These are phyloP conservation scores for Dryomyza anilis DNA, from an alignment of 2,888 invertebrate species.

Conservation along the genomic window DNA sequence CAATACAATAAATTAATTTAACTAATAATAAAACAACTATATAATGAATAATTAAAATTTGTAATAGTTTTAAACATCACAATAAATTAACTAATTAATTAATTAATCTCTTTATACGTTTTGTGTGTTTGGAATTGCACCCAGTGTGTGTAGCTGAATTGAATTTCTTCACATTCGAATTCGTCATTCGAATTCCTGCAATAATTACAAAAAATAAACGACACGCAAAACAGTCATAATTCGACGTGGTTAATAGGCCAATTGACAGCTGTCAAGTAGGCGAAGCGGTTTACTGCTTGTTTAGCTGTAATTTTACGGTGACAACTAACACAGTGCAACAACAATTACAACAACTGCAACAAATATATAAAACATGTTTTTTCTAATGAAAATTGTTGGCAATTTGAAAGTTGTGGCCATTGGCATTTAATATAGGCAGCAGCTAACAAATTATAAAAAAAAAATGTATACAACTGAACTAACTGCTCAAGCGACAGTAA, in stretches of 20 bases:
- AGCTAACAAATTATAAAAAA: too few species aligned
- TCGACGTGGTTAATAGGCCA: too few species aligned
- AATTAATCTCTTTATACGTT: background rate
- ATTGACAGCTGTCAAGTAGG: slow-evolving; percentile 8
- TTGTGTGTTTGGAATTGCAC: background rate
- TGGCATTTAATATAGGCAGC: too few species aligned
- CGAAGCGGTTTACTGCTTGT: background rate
- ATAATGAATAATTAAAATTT: too few species aligned
- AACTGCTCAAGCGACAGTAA: too few species aligned
- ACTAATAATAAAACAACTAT: too few species aligned
- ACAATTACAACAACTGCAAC: background rate
- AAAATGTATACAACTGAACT: too few species aligned
- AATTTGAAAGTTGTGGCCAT: too few species aligned
- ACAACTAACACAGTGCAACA: background rate
- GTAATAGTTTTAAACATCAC: background rate
- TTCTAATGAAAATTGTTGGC: background rate
- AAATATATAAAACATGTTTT: background rate
- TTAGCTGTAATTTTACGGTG: background rate
- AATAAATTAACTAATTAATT: background rate
- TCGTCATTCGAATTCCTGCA: background rate
- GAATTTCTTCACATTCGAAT: background rate
- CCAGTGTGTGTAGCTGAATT: background rate
- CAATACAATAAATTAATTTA: too few species aligned
- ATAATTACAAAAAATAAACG: too few species aligned
- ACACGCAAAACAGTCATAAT: too few species aligned